Conservation (phyloP, 2,797 vertebrate species). For the Argyrosomus regius region DNA sequence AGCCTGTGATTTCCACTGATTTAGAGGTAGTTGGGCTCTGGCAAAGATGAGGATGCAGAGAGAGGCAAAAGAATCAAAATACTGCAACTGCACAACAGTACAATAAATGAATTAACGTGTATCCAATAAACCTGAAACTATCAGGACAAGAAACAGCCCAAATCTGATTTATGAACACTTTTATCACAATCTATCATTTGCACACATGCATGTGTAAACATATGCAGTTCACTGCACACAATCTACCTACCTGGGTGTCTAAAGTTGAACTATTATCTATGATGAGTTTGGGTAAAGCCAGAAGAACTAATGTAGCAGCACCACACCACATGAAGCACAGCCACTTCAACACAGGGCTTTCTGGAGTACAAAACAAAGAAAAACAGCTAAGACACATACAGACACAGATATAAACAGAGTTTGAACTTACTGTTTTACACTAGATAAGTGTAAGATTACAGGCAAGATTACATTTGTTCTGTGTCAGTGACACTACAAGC, state of each 20-base stretch:
- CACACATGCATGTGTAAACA: background rate
- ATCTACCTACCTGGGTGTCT: conserved; percentile 61
- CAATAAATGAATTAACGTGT: background rate
- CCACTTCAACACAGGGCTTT: conserved; percentile 78
- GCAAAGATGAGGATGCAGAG: conserved; percentile 3
- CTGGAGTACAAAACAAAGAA: conserved; percentile 44
- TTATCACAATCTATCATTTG: background rate
- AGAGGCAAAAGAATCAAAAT: background rate
- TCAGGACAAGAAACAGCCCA: background rate
- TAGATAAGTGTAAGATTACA: background rate
- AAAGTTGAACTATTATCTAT: conserved; percentile 59
- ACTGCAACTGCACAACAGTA: background rate
- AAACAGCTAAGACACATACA: conserved; percentile 4
- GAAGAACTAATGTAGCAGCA: conserved; percentile 56
- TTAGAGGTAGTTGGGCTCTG: conserved; percentile 71
- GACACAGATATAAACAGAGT: background rate
- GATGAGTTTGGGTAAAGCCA: conserved; percentile 75
- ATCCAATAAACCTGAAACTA: background rate
- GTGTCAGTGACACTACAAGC: background rate
- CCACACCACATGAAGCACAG: conserved; percentile 80
- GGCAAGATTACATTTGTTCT: background rate
- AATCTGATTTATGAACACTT: background rate
- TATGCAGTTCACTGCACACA: background rate
- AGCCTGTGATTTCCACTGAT: conserved; percentile 82
- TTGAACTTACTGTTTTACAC: background rate